These are phyloP conservation scores for Nibea albiflora DNA, from an alignment of 2,113 vertebrate genomes.

Conservation along the genomic window DNA sequence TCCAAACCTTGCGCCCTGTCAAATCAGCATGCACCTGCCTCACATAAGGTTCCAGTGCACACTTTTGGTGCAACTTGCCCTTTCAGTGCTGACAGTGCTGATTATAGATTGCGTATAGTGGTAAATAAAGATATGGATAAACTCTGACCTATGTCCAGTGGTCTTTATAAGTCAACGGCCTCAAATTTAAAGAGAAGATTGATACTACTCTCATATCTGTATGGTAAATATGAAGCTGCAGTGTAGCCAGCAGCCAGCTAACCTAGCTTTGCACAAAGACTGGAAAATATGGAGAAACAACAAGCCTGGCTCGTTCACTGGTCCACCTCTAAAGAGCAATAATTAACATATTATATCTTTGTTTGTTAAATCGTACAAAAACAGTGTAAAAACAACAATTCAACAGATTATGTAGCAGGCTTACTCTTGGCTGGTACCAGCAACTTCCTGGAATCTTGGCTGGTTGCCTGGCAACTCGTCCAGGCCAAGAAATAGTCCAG, in stretches of 20 bases:
- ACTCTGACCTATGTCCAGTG: slow-evolving; percentile 39
- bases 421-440: background rate
- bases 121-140: slow-evolving; percentile 36
- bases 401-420: background rate
- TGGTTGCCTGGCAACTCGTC: background rate
- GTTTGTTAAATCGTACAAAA: background rate
- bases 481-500: background rate
- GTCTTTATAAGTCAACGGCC: slow-evolving; percentile 1
- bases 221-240: background rate
- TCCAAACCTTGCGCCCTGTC: slow-evolving; percentile 48
- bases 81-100: slow-evolving; percentile 62
- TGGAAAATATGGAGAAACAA: background rate
- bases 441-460: background rate
- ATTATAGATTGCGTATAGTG: slow-evolving; percentile 38
- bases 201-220: too few species aligned
- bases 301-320: background rate
- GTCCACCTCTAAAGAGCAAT: too few species aligned
- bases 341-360: background rate
- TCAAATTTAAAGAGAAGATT: background rate
- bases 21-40: slow-evolving; percentile 59
- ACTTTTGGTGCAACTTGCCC: slow-evolving; percentile 29
- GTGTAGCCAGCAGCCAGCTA: too few species aligned
- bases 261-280: background rate
- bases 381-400: background rate
- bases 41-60: slow-evolving; percentile 23